phyloP scores from a whole-genome alignment of 2,888 invertebrate genomes.

The Epirrhoe tristata region DNA sequence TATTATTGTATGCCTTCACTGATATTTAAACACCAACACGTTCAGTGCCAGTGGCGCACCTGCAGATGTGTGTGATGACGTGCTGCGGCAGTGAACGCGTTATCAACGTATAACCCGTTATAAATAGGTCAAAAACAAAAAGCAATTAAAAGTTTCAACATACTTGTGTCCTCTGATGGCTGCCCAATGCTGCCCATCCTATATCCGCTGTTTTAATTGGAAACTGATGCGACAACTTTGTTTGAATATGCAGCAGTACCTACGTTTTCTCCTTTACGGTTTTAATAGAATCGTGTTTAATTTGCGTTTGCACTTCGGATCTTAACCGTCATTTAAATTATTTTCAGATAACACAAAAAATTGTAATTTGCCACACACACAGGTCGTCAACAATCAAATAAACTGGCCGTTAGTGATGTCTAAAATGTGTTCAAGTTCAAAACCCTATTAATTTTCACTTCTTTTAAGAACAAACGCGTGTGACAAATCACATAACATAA shows the following conservation, averaged over 20 bases:
- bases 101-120: not conserved
- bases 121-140: conserved; percentile 25
- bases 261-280: not conserved
- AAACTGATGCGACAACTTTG: conserved; percentile 22
- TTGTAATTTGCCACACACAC: too few species aligned
- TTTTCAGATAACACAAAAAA: too few species aligned
- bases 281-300: too few species aligned
- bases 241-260: not conserved
- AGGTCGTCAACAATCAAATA: too few species aligned
- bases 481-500: conserved; percentile 22
- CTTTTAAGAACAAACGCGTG: not conserved
- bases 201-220: conserved; percentile 36
- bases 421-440: too few species aligned
- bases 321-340: too few species aligned
- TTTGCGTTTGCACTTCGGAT: too few species aligned
- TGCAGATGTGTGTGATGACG: too few species aligned
- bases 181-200: conserved; percentile 33
- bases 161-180: conserved; percentile 19
- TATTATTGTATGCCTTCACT: not conserved
- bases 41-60: too few species aligned
- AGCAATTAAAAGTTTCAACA: conserved; percentile 19
- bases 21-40: too few species aligned
- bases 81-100: too few species aligned
- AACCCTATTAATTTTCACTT: not conserved
- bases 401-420: too few species aligned